Conservation (phyloP, 1,140 invertebrate genomes). For the Brachionus asplanchnoidis region DNA sequence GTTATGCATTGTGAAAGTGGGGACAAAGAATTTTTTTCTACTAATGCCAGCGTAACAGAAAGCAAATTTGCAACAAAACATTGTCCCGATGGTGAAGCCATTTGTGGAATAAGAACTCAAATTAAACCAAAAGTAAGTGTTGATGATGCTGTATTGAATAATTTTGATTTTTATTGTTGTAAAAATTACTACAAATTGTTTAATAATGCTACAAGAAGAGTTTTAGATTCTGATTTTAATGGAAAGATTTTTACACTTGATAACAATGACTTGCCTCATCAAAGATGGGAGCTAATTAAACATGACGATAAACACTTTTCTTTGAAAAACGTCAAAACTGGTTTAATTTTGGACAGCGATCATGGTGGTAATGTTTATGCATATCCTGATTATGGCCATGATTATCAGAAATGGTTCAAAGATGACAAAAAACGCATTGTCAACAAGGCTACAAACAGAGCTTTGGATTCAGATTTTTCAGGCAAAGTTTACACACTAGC, state of each 20-base stretch:
- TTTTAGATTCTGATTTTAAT: neutral
- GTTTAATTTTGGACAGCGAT: neutral
- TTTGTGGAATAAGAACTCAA: conserved; percentile 8
- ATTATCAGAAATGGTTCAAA: neutral
- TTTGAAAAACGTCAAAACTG: neutral
- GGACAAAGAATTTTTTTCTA: neutral
- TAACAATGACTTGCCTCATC: neutral
- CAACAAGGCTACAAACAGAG: neutral
- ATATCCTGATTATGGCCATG: neutral
- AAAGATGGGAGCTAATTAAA: neutral
- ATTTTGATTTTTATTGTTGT: neutral
- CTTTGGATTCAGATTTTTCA: neutral
- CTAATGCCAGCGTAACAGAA: neutral
- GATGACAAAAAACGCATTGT: neutral
- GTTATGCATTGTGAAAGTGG: neutral
- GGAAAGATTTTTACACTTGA: neutral
- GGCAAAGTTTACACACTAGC: neutral
- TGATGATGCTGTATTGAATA: neutral
- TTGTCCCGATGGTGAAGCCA: neutral
- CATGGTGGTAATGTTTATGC: neutral
- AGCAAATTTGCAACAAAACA: neutral
- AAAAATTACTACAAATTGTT: neutral
- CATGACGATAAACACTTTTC: neutral
- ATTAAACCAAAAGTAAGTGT: neutral
- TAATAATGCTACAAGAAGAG: neutral